phyloP scores from a whole-genome alignment of 2,113 vertebrate genomes.

The Eonycteris spelaea region DNA sequence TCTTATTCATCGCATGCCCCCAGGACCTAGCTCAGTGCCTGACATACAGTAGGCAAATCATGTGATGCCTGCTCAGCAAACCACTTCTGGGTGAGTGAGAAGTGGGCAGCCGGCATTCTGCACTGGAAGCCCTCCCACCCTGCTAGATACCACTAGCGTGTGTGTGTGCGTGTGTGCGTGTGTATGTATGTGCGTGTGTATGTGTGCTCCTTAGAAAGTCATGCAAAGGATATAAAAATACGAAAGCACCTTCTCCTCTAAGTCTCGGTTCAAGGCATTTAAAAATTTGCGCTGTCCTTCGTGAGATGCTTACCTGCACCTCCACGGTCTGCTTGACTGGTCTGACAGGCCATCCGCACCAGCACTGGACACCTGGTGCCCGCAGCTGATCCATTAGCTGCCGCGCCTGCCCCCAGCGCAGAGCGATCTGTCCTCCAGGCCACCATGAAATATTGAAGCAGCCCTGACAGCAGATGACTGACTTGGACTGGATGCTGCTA shows the following conservation, averaged over 20 bases:
- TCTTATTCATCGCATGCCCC: background rate
- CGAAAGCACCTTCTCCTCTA: background rate
- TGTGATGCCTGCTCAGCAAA: background rate
- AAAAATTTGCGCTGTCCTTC: background rate
- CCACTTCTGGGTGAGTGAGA: background rate
- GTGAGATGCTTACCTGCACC: background rate
- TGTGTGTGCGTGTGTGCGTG: background rate
- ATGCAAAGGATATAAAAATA: background rate
- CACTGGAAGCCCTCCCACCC: background rate
- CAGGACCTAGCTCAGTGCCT: background rate
- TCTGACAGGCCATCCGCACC: background rate
- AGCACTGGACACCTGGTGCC: constrained; percentile 44
- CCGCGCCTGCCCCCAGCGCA: constrained; percentile 21
- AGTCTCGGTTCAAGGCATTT: background rate
- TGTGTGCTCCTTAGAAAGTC: background rate
- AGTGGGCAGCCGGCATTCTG: background rate
- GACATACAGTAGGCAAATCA: background rate
- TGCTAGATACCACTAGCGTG: too few species aligned
- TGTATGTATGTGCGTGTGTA: background rate
- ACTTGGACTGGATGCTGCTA: constrained; percentile 38
- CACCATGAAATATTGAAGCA: constrained; percentile 71
- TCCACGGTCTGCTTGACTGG: background rate
- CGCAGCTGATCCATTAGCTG: constrained; percentile 42
- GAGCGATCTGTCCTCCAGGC: constrained; percentile 48
- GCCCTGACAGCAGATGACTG: constrained; percentile 50